A percentile compares a stretch with the other conserved stretches of the same genome.
Conservation (phyloP, 1,140 invertebrate genomes). For the Doryteuthis pealeii region DNA sequence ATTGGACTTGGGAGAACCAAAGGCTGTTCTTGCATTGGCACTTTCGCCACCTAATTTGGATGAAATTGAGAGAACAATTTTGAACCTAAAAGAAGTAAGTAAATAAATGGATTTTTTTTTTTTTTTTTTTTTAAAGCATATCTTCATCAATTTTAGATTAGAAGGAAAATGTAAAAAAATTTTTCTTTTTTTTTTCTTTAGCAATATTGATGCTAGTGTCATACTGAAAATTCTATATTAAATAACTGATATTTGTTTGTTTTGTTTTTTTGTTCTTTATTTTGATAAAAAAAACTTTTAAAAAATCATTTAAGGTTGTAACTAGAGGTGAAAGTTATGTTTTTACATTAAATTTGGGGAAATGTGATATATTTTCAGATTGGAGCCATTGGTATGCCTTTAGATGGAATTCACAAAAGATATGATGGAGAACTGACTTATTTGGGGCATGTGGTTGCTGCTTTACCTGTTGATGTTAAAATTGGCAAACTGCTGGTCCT, state of each 20-base stretch:
- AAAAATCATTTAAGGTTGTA: too few relatives aligned
- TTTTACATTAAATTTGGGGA: too few relatives aligned
- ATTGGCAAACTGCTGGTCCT: slow-evolving; percentile 83
- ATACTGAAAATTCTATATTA: too few relatives aligned
- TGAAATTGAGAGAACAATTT: slow-evolving; percentile 79
- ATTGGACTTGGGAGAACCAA: slow-evolving; percentile 81
- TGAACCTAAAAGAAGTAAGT: slow-evolving; percentile 82
- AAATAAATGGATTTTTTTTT: background rate
- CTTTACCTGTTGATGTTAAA: slow-evolving; percentile 79
- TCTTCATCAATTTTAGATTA: too few relatives aligned
- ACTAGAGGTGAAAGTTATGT: too few relatives aligned
- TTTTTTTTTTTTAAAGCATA: background rate
- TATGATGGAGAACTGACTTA: slow-evolving; percentile 89
- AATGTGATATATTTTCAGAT: slow-evolving; percentile 53
- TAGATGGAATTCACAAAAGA: slow-evolving; percentile 60
- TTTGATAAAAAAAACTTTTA: too few relatives aligned
- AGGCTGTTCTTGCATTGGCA: slow-evolving; percentile 77
- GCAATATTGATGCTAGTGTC: too few relatives aligned
- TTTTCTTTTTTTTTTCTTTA: too few relatives aligned
- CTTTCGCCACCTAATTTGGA: slow-evolving; percentile 83
- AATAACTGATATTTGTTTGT: too few relatives aligned
- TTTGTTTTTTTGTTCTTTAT: too few relatives aligned
- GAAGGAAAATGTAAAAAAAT: too few relatives aligned
- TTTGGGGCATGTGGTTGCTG: slow-evolving; percentile 80
- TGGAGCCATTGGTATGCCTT: slow-evolving; percentile 66